Percentiles rank a stretch among this genome's conserved stretches.
phyloP scores from a whole-genome alignment of 1,140 invertebrate species.

The Callitettix versicolor region DNA sequence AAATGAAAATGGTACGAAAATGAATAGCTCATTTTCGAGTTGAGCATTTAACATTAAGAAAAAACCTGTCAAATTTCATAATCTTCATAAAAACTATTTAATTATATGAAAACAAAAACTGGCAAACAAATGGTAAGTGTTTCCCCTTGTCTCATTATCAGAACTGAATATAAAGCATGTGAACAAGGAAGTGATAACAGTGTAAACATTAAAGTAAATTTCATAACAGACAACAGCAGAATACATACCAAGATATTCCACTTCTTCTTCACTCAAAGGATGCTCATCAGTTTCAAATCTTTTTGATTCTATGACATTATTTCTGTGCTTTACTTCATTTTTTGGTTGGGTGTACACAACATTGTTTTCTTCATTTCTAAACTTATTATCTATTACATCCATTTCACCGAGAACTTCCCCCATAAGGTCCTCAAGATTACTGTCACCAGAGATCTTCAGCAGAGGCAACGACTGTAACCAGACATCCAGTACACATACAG shows the following conservation, averaged over 20 bases:
- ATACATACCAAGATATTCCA: constrained; percentile 2
- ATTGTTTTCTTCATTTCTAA: background rate
- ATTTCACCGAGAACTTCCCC: constrained; percentile 63
- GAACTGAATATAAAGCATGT: no score
- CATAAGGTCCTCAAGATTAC: constrained; percentile 53
- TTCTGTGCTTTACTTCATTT: background rate
- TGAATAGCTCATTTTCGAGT: no score
- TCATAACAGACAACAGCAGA: no score
- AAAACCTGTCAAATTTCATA: no score
- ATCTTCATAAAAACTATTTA: no score
- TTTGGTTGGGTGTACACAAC: constrained; percentile 1
- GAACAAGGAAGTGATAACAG: no score
- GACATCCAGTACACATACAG: background rate
- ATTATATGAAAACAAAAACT: no score
- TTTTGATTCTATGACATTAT: background rate
- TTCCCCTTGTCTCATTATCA: no score
- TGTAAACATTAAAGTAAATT: no score
- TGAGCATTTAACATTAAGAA: no score
- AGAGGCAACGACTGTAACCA: constrained; percentile 38
- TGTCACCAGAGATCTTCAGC: constrained; percentile 61
- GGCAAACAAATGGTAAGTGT: no score
- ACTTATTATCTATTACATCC: constrained; percentile 30
- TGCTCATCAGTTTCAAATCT: constrained; percentile 9
- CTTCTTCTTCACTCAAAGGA: constrained; percentile 7
- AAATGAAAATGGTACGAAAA: no score